Evolutionary conservation across 2,113 vertebrate species (phyloP), one percentile per base, ranked within the genome.

Genomic region (Sphaerodactylus townsendi): DNA sequence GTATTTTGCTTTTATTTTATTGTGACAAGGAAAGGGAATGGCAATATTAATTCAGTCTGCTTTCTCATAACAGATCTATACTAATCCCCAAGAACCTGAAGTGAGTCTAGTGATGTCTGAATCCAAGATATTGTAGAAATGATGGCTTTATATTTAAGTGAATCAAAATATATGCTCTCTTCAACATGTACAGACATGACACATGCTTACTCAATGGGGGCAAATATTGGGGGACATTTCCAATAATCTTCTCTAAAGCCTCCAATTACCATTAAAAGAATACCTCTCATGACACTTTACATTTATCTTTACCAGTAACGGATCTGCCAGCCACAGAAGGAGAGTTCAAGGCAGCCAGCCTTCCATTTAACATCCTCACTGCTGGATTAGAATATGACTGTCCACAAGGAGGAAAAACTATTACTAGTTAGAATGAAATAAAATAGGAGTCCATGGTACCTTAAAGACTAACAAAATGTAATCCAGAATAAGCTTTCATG

Each of bases 1-100:
- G 21, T 81, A 84, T 37, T 86, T 84, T 56, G 66, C 71, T 86
- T n/a, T 76, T 87, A 19, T 87, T 65, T 92, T 64, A 66, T n/a
- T 92, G 48, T 44, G 62, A 80, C 69, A 23, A 4, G 84, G 92
- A 83, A 86, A 78, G 85, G 50, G 91, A 44, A 91, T 64, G 84
- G 62, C 89, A 87, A 89, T 84, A 79, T 92, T 69, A 17, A 77
- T 79, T 95, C 89, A 89, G 79, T 96, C 92, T 96, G 85, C 64
- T 96, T 90, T 88, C 71, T 94, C 92, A 39, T 50, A 89, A 95
- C 94, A 97, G 96, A 93, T 97, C 92, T 97, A 95, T 82, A 94
- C 95, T 87, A 92, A 96, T 89, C 92, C 95, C 78, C 88, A 94
- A 81, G 93, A 96, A 80, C 93, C 94, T 15, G 95, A 97, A 96